Evolutionary conservation across 2,113 vertebrate genomes (phyloP).

Genomic region (Colossoma macropomum): DNA sequence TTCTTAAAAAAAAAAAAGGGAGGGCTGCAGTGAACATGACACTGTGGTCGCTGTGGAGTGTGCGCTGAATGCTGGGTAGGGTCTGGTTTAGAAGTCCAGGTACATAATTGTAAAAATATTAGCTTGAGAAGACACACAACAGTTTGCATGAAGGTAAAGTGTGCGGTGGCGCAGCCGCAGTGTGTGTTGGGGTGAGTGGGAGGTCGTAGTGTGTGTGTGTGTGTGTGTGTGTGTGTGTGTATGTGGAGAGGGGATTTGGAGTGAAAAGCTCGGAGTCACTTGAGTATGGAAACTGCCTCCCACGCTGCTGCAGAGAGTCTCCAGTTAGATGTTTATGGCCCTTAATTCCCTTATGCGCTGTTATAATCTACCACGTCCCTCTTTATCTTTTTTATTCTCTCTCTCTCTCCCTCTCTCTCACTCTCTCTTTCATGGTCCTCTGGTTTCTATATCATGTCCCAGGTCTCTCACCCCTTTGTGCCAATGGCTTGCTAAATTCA

Average conservation of each 20-base stretch:
- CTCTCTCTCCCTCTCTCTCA: constrained; percentile 27
- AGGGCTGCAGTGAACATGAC: too few species aligned
- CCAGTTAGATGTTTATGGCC: constrained; percentile 45
- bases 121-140: background rate
- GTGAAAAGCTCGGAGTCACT: constrained; percentile 22
- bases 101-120: background rate
- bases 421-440: constrained; percentile 22
- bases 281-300: constrained; percentile 38
- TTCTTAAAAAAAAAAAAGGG: too few species aligned
- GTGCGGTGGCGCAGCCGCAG: background rate
- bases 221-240: background rate
- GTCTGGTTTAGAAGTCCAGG: background rate
- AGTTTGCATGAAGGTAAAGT: background rate
- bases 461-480: constrained; percentile 15
- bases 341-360: constrained; percentile 42
- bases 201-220: constrained; percentile 10
- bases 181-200: constrained; percentile 15
- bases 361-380: constrained; percentile 33
- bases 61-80: background rate
- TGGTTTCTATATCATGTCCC: constrained; percentile 12
- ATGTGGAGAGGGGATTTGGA: background rate
- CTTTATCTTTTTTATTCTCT: constrained; percentile 27
- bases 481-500: constrained; percentile 27
- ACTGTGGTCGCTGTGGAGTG: background rate
- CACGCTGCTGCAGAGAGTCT: constrained; percentile 25